Percentiles rank a stretch among this genome's conserved stretches.
Evolutionary conservation across 2,113 vertebrate species (phyloP).

Genomic region (Corythoichthys haematopterus): DNA sequence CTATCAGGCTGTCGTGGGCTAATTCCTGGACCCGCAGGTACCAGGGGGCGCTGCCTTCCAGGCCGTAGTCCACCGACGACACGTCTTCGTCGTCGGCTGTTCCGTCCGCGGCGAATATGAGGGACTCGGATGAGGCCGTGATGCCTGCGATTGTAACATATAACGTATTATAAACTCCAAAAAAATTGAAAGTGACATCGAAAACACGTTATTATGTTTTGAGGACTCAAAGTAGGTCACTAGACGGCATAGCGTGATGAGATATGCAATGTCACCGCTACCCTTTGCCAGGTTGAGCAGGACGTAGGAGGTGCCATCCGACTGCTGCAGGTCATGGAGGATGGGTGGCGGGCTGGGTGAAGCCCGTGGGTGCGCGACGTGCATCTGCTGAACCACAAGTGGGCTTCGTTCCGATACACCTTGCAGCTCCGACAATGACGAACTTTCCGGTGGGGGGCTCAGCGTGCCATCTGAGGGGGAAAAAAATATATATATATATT

Average conservation of each 20-base stretch:
- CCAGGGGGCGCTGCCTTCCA: constrained; percentile 90
- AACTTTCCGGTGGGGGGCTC: constrained; percentile 55
- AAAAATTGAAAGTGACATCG: background rate
- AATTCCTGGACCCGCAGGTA: constrained; percentile 94
- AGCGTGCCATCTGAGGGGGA: constrained; percentile 76
- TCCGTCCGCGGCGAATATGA: constrained; percentile 87
- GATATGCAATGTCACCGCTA: constrained; percentile 30
- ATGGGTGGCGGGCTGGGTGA: constrained; percentile 74
- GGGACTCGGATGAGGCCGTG: constrained; percentile 85
- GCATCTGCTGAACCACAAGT: constrained; percentile 80
- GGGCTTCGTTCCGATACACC: constrained; percentile 72
- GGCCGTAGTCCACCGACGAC: constrained; percentile 78
- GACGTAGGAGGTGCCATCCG: constrained; percentile 89
- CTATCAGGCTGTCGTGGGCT: constrained; percentile 96
- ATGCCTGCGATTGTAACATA: constrained; percentile 65
- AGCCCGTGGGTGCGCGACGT: constrained; percentile 72
- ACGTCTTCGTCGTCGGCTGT: constrained; percentile 87
- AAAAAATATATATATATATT: background rate
- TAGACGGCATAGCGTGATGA: background rate
- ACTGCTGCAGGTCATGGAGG: constrained; percentile 91
- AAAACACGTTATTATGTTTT: background rate
- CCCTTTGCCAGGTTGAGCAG: constrained; percentile 95
- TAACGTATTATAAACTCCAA: too few species aligned
- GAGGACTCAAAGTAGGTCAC: too few species aligned
- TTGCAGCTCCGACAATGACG: constrained; percentile 67